Percentiles rank a stretch among this genome's conserved stretches.
Evolutionary conservation across 2,797 vertebrate species (phyloP).

Genomic region (Girardinus metallicus): DNA sequence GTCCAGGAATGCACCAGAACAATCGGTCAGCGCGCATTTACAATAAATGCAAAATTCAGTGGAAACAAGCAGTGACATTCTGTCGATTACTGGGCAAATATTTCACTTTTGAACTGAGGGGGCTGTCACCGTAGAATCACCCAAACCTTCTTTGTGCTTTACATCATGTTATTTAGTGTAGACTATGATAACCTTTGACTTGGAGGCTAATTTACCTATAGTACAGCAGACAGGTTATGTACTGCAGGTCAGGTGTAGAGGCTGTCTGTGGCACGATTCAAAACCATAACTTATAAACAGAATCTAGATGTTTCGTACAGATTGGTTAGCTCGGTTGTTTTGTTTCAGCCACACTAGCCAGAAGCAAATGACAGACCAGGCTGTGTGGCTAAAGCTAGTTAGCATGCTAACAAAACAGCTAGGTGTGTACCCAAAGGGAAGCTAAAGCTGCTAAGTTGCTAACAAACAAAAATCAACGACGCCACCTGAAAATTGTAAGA

Average conservation of each 20-base stretch:
- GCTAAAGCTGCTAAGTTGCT: slow-evolving; percentile 61
- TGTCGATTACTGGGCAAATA: background rate
- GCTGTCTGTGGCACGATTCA: background rate
- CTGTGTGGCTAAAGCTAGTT: slow-evolving; percentile 6
- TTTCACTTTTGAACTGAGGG: background rate
- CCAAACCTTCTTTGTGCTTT: background rate
- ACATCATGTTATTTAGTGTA: background rate
- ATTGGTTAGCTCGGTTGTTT: background rate
- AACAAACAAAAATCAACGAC: slow-evolving; percentile 13
- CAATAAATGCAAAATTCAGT: background rate
- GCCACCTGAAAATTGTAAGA: background rate
- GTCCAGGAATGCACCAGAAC: background rate
- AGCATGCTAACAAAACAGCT: slow-evolving; percentile 28
- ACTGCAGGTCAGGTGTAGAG: background rate
- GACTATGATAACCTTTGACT: background rate
- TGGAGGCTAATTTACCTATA: background rate
- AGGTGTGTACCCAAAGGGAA: slow-evolving; percentile 56
- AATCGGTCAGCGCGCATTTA: background rate
- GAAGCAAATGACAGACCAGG: background rate
- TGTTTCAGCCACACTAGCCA: background rate
- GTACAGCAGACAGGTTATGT: slow-evolving; percentile 1
- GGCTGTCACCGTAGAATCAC: background rate
- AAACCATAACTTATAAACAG: background rate
- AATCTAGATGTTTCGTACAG: rapidly evolving
- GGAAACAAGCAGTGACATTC: background rate